Evolutionary conservation across 2,113 vertebrate genomes (phyloP).

Genomic region (Numenius arquata): DNA sequence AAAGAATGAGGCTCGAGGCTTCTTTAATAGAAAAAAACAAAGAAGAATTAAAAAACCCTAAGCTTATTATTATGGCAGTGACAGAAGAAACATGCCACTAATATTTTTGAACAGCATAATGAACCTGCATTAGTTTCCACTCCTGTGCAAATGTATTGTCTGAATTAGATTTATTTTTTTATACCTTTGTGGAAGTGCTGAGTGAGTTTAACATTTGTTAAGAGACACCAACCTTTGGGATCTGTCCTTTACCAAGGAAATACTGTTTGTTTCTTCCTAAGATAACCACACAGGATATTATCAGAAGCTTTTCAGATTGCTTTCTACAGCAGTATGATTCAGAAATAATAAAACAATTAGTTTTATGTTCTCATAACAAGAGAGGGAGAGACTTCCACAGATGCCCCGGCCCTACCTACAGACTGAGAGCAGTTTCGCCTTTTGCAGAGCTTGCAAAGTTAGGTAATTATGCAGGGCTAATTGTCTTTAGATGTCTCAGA

Average conservation of each 20-base stretch:
- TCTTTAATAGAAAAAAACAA: neutral
- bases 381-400: slow-evolving; percentile 1
- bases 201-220: slow-evolving; percentile 32
- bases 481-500: slow-evolving; percentile 36
- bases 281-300: slow-evolving; percentile 35
- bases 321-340: slow-evolving; percentile 49
- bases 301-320: slow-evolving; percentile 45
- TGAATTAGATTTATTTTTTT: slow-evolving; percentile 5
- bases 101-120: neutral
- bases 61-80: neutral
- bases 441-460: slow-evolving; percentile 26
- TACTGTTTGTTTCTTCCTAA: slow-evolving; percentile 18
- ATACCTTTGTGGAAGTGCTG: neutral
- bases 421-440: slow-evolving; percentile 8
- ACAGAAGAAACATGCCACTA: neutral
- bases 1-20: neutral
- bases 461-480: slow-evolving; percentile 50
- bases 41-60: neutral
- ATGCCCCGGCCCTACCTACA: slow-evolving; percentile 32
- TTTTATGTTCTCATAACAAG: slow-evolving; percentile 50
- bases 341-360: slow-evolving; percentile 53
- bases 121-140: neutral
- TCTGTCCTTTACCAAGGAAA: slow-evolving; percentile 33
- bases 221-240: slow-evolving; percentile 2
- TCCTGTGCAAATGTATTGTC: neutral